A percentile compares a stretch with the other conserved stretches of the same genome.
Conservation (phyloP, 2,797 vertebrate species). For the Schizopygopsis pylzovi region DNA sequence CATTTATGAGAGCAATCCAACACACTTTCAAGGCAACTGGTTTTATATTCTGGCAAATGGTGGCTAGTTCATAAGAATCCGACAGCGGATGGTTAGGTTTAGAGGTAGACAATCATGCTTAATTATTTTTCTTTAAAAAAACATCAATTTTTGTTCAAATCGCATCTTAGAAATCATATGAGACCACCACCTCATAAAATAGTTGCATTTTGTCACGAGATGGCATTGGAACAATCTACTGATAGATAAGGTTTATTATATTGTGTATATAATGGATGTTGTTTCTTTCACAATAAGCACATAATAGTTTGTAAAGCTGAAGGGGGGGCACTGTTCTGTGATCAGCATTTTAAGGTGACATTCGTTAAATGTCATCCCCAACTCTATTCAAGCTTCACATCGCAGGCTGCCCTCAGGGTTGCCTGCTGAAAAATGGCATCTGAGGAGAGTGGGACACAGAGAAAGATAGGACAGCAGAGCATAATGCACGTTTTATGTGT, state of each 20-base stretch:
- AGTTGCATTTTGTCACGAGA: neutral
- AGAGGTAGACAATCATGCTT: neutral
- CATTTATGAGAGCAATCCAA: neutral
- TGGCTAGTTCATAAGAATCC: neutral
- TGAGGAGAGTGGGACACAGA: slow-evolving; percentile 55
- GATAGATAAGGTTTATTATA: neutral
- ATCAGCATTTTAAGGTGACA: slow-evolving; percentile 49
- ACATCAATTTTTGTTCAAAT: neutral
- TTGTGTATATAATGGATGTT: neutral
- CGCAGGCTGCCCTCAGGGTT: slow-evolving; percentile 57
- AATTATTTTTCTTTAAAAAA: neutral
- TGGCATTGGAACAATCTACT: neutral
- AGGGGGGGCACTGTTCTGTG: slow-evolving; percentile 18
- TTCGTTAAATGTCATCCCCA: slow-evolving; percentile 38
- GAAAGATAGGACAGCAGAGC: slow-evolving; percentile 56
- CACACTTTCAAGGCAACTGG: neutral
- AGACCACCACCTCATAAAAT: neutral
- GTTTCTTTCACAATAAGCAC: slow-evolving; percentile 7
- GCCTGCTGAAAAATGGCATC: slow-evolving; percentile 54
- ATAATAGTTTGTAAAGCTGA: slow-evolving; percentile 19
- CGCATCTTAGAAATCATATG: neutral
- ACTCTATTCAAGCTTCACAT: slow-evolving; percentile 48
- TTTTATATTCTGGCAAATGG: neutral
- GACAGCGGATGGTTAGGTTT: neutral
- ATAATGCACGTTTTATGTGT: slow-evolving; percentile 64